Evolutionary conservation across 2,113 vertebrate genomes (phyloP).

Genomic region (Equus quagga): DNA sequence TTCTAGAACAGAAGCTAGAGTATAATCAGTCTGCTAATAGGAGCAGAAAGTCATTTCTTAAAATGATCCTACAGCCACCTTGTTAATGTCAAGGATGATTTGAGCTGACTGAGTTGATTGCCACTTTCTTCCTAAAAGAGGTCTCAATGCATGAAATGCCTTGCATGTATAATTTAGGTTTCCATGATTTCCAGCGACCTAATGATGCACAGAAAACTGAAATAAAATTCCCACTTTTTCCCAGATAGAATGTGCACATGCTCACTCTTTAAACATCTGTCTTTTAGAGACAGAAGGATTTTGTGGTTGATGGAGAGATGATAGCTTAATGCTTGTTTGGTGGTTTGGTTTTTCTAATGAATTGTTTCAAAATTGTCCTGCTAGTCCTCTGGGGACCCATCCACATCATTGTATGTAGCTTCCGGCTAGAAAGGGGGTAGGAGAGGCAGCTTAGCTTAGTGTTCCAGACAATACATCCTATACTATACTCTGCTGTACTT

Average conservation of each 20-base stretch:
- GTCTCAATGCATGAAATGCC: constrained; percentile 80
- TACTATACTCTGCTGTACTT: background rate
- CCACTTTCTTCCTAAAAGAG: constrained; percentile 80
- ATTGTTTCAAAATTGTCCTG: background rate
- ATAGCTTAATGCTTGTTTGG: background rate
- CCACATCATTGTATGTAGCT: background rate
- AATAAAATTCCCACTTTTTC: constrained; percentile 77
- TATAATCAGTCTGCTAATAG: constrained; percentile 76
- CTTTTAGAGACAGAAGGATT: constrained; percentile 14
- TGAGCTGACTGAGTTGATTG: constrained; percentile 85
- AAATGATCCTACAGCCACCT: constrained; percentile 80
- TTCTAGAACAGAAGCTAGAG: constrained; percentile 48
- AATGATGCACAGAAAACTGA: constrained; percentile 84
- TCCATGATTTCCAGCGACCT: constrained; percentile 82
- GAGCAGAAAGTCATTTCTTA: constrained; percentile 80
- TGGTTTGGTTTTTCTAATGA: constrained; percentile 17
- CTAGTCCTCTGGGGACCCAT: background rate
- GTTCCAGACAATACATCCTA: background rate
- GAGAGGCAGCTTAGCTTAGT: background rate
- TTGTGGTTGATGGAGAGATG: constrained; percentile 20
- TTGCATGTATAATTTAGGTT: constrained; percentile 84
- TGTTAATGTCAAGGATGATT: constrained; percentile 85
- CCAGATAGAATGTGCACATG: background rate
- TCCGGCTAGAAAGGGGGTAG: background rate
- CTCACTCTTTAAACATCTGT: constrained; percentile 51